Evolutionary conservation across 2,113 vertebrate species (phyloP), one percentile per base, ranked within the genome.

Genomic region (Lagopus leucura): DNA sequence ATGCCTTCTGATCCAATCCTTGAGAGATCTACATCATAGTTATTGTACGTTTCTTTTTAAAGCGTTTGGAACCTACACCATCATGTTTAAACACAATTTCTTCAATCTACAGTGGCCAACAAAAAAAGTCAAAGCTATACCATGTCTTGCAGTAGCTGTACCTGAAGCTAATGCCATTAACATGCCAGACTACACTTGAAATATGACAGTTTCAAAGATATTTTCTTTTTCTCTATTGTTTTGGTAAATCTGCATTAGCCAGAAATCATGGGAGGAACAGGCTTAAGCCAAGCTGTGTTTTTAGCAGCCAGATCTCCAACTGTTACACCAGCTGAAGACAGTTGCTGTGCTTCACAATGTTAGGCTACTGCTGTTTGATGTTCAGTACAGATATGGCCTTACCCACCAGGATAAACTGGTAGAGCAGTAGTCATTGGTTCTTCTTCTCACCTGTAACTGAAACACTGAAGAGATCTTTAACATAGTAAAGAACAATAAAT

Each of bases 351-450:
- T 90, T 88, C 86, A 63, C 32, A 30, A 76, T 6, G 19, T 76
- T 75, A 43, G 27, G 19, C 25, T 73, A 70, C 63, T 40, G 82
- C 64, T 40, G 32, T 66, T 32, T 54, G 30, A 57, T 71, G 15
- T 50, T 84, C 57, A 40, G 30, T 42, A 60, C 4, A 84, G 84
- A 66, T 8, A 50, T 3, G 15, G 60, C 16, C 40, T 74, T 67
- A 24, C 21, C 38, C 66, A n/a, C 43, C 71, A 0, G 0, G 8
- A 34, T 28, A 76, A 32, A 38, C 0, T 16, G 15, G 36, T 65
- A 77, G 19, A 86, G 14, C 40, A 20, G 15, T 10, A 89, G 73
- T 18, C 45, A 28, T 4, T 32, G 12, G 22, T 54, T 84, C 32
- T 92, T 71, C 58, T 70, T 74, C 15, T 52, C 13, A 19, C 34